Base-by-base conservation (phyloP, 2,888 invertebrate species). In the Liposcelis brunnea region DNA sequence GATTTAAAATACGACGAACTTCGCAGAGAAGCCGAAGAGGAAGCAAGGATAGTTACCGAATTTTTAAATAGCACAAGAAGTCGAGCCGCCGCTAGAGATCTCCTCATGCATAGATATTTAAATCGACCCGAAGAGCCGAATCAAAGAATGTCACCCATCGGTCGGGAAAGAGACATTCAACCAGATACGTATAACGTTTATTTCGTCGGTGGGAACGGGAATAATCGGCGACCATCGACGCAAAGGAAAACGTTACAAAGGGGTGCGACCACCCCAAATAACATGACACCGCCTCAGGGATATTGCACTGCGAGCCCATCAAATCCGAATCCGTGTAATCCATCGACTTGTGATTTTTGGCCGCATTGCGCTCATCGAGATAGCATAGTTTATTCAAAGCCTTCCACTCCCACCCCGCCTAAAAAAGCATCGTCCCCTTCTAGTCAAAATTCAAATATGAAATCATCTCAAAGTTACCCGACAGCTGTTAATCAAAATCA, bases 261-360 rank as follows among this genome's bases (percentile, higher is more conserved):
- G 26, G 69, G 69, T 2, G 61, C 62, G 2, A 68, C 69, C 2
- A 67, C 68, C 26, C 68, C 50, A 31, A 50, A 48, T 38, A 46
- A 40, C 42, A 37, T 8, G 45, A 44, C 47, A 36, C 51, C 26
- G 43, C 54, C 14, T 57, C 26, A 21, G 10, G 19, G 40, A 15
- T 44, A 36, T 11, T 47, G 58, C 38, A 26, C 26, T 8, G 26
- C 26, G 26, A 26, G 26, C 26, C 26, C 26, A 8, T 26, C 26
- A 8, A 26, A 26, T 26, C 55, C 59, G 8, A 55, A 60, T 44
- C 62, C 66, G 31, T 72, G 71, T 56, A 70, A 64, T 53, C 65
- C 68, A 43, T 68, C 65, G 49, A 68, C 69, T 10, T 75, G 75
- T 55, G 71, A 74, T 53, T 75, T 72, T 60, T 76, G 75, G 76